Conservation (phyloP, 2,797 vertebrate species). For the Emydoidea blandingii region DNA sequence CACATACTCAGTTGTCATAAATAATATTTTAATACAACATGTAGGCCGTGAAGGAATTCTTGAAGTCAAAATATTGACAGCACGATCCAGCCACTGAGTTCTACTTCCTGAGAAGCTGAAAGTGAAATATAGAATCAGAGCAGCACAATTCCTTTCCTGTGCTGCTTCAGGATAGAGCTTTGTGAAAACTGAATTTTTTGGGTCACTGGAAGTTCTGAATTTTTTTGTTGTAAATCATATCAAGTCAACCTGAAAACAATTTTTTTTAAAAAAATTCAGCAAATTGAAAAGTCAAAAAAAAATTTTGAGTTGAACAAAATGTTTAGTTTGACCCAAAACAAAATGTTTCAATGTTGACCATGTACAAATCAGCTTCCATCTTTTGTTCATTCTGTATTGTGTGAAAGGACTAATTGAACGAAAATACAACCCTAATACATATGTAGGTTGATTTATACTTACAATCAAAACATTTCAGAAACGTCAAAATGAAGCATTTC, state of each 20-base stretch:
- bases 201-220: not conserved
- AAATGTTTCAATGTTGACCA: not conserved
- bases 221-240: not conserved
- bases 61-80: not conserved
- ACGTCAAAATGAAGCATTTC: not conserved
- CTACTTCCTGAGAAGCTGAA: not conserved
- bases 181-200: not conserved
- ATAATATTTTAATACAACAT: slow-evolving; percentile 26
- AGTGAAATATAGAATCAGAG: not conserved
- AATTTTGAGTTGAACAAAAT: not conserved
- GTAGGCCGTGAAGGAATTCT: not conserved
- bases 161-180: not conserved
- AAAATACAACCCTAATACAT: not conserved
- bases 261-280: not conserved
- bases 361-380: not conserved
- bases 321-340: not conserved
- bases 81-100: not conserved
- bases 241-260: not conserved
- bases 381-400: not conserved
- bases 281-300: not conserved
- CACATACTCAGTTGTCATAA: not conserved
- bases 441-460: not conserved
- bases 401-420: not conserved
- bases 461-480: not conserved
- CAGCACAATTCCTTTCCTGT: not conserved